Percentiles rank a stretch among this genome's conserved stretches.
phyloP scores from a whole-genome alignment of 2,113 vertebrate genomes.

The Sclerurus mexicanus region DNA sequence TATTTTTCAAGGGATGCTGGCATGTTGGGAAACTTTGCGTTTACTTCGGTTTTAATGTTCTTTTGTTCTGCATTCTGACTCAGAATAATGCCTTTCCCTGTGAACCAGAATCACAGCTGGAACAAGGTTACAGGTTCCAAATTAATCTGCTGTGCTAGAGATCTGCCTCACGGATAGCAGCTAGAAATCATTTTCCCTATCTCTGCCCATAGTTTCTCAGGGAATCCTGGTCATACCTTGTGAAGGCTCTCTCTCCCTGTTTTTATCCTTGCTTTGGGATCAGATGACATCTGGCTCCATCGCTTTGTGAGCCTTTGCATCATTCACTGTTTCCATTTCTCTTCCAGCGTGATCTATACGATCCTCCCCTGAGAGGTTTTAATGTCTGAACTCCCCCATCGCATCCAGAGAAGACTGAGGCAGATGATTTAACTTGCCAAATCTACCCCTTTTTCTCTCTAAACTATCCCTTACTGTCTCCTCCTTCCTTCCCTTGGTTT shows the following conservation, averaged over 20 bases:
- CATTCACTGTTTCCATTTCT: constrained; percentile 36
- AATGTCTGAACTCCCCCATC: constrained; percentile 19
- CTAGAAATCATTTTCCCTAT: not conserved
- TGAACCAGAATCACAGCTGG: not conserved
- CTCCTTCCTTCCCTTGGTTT: constrained; percentile 32
- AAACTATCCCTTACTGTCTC: constrained; percentile 36
- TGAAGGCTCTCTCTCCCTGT: not conserved
- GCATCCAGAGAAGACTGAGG: not conserved
- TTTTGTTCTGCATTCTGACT: constrained; percentile 27
- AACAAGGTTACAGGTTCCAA: not conserved
- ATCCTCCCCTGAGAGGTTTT: constrained; percentile 35
- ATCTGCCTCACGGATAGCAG: not conserved
- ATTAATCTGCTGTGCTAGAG: not conserved
- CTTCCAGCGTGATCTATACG: not conserved
- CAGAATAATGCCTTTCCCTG: not conserved
- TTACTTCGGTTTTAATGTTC: not conserved
- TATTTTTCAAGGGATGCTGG: constrained; percentile 31
- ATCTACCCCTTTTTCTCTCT: not conserved
- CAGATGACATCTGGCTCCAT: constrained; percentile 11
- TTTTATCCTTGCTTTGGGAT: constrained; percentile 19
- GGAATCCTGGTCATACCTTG: not conserved
- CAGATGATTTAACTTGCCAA: constrained; percentile 42
- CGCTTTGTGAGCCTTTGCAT: not conserved
- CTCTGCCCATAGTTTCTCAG: not conserved
- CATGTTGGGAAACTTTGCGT: not conserved